A percentile compares a stretch with the other conserved stretches of the same genome.
Conservation (phyloP, 2,888 invertebrate species). For the Meghimatium bilineatum region DNA sequence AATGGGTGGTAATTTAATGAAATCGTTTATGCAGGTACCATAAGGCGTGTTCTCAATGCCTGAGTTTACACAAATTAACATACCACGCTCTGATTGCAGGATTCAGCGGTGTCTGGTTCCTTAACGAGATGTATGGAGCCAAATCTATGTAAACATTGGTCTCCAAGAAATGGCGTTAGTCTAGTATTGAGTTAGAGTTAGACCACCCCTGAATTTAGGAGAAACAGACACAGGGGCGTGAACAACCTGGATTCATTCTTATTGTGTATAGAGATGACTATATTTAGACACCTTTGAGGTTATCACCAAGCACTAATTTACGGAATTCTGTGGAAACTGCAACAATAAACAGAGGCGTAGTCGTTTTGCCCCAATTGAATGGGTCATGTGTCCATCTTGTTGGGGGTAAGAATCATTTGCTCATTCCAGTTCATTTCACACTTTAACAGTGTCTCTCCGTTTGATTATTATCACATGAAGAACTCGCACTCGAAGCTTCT, state of each 20-base stretch:
- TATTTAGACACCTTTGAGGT: not conserved
- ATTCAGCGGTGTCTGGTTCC: slow-evolving; percentile 9
- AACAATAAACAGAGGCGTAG: slow-evolving; percentile 21
- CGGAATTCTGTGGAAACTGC: not conserved
- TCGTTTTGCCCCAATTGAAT: not conserved
- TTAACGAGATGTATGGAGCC: not conserved
- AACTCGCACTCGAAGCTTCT: not conserved
- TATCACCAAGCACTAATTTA: slow-evolving; percentile 1
- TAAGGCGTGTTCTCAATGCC: not conserved
- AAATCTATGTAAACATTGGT: not conserved
- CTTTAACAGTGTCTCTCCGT: not conserved
- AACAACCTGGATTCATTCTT: not conserved
- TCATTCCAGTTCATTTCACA: slow-evolving; percentile 22
- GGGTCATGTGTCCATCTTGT: not conserved
- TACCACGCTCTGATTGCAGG: not conserved
- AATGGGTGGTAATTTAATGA: slow-evolving; percentile 21
- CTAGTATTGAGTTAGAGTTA: not conserved
- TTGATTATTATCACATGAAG: not conserved
- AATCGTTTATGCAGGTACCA: slow-evolving; percentile 9
- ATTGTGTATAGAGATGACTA: not conserved
- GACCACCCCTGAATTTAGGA: slow-evolving; percentile 27
- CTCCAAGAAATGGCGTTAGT: slow-evolving; percentile 4
- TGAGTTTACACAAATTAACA: slow-evolving; percentile 34
- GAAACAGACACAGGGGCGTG: not conserved
- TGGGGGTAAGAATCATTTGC: not conserved